A percentile compares a stretch with the other conserved stretches of the same genome.
Conservation (phyloP, 2,797 vertebrate species). For the Steatocranus sp. region DNA sequence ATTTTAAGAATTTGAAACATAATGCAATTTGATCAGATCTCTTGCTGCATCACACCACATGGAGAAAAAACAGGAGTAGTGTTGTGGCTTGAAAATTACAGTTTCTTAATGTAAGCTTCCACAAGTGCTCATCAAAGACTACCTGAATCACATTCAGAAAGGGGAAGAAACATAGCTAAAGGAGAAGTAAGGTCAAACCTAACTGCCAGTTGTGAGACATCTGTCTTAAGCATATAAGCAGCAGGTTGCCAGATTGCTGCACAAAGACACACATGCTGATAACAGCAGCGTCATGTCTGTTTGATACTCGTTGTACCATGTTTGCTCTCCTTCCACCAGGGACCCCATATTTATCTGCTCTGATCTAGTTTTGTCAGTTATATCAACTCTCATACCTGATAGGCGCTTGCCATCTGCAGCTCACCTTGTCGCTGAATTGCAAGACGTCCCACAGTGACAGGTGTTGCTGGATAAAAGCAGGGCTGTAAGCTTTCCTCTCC, state of each 20-base stretch:
- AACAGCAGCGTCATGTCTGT: not conserved
- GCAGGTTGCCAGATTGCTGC: not conserved
- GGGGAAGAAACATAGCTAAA: not conserved
- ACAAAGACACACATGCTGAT: not conserved
- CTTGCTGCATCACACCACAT: not conserved
- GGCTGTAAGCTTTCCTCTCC: conserved; percentile 46
- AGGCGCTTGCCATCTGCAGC: not conserved
- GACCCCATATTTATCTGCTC: not conserved
- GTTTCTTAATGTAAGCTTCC: not conserved
- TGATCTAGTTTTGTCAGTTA: not conserved
- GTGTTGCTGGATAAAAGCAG: conserved; percentile 56
- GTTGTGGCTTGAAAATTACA: not conserved
- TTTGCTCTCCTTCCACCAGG: not conserved
- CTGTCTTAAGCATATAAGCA: not conserved
- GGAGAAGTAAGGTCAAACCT: not conserved
- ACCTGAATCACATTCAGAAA: not conserved
- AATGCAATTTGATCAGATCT: not conserved
- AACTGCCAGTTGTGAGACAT: conserved; percentile 2
- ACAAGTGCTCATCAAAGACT: not conserved
- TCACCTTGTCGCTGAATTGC: conserved; percentile 60
- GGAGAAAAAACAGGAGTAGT: not conserved
- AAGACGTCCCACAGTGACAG: conserved; percentile 73
- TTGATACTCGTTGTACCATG: not conserved
- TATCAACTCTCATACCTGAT: not conserved
- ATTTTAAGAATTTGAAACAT: not conserved